These are phyloP conservation scores for Macroramphosus scolopax DNA, from an alignment of 2,797 vertebrate genomes.

Conservation along the genomic window DNA sequence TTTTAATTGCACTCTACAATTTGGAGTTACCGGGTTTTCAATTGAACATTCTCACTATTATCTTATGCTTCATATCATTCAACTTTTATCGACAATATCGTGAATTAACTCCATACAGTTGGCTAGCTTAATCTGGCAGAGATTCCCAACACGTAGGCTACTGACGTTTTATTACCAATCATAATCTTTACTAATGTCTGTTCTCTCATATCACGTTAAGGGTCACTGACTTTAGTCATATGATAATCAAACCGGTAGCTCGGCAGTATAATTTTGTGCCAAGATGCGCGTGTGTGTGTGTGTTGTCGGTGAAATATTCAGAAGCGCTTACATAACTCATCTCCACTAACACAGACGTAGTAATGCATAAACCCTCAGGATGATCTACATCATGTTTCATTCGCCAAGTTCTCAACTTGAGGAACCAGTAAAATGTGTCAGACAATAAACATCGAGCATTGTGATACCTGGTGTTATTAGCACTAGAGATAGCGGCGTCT, in stretches of 20 bases:
- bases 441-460: too few relatives aligned
- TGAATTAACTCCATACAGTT: not conserved
- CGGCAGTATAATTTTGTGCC: not conserved
- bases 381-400: too few relatives aligned
- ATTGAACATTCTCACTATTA: rapidly evolving
- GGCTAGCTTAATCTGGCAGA: not conserved
- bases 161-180: too few relatives aligned
- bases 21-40: too few relatives aligned
- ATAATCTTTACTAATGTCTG: not conserved
- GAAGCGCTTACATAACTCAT: not conserved
- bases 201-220: not conserved
- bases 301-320: not conserved
- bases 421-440: too few relatives aligned
- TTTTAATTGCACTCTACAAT: not conserved
- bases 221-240: not conserved
- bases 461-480: too few relatives aligned
- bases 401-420: too few relatives aligned
- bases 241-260: not conserved
- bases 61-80: not conserved
- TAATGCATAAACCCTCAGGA: too few relatives aligned
- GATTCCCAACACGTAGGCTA: too few relatives aligned
- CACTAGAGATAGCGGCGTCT: too few relatives aligned
- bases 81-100: not conserved
- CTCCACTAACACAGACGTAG: not conserved
- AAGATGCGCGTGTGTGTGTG: not conserved